Percentiles rank a stretch among this genome's conserved stretches.
phyloP scores from a whole-genome alignment of 1,140 invertebrate species.

The Hylyphantes graminicola region DNA sequence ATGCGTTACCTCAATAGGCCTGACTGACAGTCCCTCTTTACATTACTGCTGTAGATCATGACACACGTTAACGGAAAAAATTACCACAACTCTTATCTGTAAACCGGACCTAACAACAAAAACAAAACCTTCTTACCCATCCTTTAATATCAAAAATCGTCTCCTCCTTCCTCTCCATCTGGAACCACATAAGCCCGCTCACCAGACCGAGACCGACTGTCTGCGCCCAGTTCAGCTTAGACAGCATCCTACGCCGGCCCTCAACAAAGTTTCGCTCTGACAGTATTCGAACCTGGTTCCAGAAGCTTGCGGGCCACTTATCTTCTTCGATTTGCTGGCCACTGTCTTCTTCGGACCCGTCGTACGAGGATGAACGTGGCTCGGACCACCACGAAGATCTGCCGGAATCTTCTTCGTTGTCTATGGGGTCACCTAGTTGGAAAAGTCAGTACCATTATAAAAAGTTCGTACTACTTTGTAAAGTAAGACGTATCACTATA shows the following conservation, averaged over 20 bases:
- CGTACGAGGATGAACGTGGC: slow-evolving; percentile 70
- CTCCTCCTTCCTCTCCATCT: slow-evolving; percentile 79
- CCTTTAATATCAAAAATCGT: slow-evolving; percentile 83
- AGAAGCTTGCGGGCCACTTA: slow-evolving; percentile 83
- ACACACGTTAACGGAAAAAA: neutral
- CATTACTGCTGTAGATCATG: neutral
- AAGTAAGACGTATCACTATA: too few relatives aligned
- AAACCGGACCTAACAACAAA: neutral
- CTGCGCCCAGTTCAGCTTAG: slow-evolving; percentile 84
- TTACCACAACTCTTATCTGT: neutral
- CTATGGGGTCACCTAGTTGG: neutral
- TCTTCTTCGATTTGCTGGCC: neutral
- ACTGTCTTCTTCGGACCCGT: slow-evolving; percentile 68
- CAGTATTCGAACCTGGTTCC: slow-evolving; percentile 82
- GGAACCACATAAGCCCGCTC: slow-evolving; percentile 83
- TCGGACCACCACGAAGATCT: slow-evolving; percentile 76
- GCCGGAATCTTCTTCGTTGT: slow-evolving; percentile 74
- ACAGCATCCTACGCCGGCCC: slow-evolving; percentile 81
- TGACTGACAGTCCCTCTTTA: too few relatives aligned
- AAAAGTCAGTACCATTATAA: neutral
- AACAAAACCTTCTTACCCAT: slow-evolving; percentile 70
- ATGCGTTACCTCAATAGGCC: too few relatives aligned
- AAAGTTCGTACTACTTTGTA: too few relatives aligned
- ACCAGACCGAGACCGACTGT: slow-evolving; percentile 79
- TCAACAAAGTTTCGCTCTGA: slow-evolving; percentile 84